Percentiles rank a stretch among this genome's conserved stretches.
Conservation (phyloP, 2,797 vertebrate species). For the Champsocephalus esox region DNA sequence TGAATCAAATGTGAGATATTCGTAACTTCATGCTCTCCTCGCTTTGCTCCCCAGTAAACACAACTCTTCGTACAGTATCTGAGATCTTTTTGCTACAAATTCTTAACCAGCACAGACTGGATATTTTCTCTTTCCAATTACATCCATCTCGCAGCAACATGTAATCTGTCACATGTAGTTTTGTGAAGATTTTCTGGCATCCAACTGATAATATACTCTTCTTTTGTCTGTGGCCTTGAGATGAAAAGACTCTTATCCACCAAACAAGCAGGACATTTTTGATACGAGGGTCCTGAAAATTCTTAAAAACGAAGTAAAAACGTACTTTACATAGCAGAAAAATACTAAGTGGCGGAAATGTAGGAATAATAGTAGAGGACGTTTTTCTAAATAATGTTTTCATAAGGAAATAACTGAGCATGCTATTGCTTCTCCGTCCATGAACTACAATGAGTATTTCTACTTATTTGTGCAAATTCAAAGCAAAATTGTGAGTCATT, state of each 20-base stretch:
- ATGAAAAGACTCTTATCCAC: slow-evolving; percentile 21
- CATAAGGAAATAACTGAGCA: neutral
- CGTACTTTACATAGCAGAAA: neutral
- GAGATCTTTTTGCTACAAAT: neutral
- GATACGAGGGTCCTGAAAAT: slow-evolving; percentile 7
- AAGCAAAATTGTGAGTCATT: neutral
- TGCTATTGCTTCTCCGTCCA: neutral
- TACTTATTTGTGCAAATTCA: neutral
- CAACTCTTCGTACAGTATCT: neutral
- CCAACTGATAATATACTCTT: slow-evolving; percentile 14
- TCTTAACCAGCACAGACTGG: neutral
- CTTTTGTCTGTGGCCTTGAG: slow-evolving; percentile 20
- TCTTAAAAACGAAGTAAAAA: neutral
- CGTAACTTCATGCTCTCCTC: neutral
- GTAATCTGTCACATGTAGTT: slow-evolving; percentile 29
- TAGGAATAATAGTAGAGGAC: too few species aligned
- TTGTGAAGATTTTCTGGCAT: slow-evolving; percentile 28
- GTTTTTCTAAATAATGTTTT: neutral
- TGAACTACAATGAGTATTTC: neutral
- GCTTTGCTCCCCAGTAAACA: slow-evolving; percentile 25
- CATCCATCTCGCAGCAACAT: slow-evolving; percentile 25
- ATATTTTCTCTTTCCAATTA: slow-evolving; percentile 20
- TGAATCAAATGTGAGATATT: slow-evolving; percentile 43
- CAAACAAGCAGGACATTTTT: neutral
- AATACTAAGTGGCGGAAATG: neutral